Conservation (phyloP, 2,888 invertebrate species). For the Hedya salicella region DNA sequence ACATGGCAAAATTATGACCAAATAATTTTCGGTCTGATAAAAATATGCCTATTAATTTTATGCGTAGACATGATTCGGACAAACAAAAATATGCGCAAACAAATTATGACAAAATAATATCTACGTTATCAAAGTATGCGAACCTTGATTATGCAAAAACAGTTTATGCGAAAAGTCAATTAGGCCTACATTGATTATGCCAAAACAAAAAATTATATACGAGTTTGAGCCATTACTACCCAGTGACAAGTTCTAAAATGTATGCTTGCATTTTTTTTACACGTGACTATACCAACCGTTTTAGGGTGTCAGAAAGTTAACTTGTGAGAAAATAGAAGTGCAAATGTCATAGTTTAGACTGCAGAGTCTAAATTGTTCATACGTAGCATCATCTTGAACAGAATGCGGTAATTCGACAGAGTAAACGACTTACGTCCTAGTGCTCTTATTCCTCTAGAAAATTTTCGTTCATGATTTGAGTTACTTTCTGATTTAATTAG, state of each 20-base stretch:
- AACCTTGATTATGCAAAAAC: no score
- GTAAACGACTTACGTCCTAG: background rate
- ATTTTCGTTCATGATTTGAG: background rate
- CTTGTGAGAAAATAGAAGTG: constrained; percentile 7
- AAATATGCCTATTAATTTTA: no score
- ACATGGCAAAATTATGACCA: no score
- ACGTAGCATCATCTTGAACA: background rate
- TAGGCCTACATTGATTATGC: no score
- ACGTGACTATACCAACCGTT: background rate
- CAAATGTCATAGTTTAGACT: constrained; percentile 10
- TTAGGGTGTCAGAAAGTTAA: background rate
- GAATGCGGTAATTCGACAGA: background rate
- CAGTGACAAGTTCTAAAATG: background rate
- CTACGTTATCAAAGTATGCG: no score
- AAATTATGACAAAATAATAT: no score
- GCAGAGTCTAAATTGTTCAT: constrained; percentile 7
- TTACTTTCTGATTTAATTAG: constrained; percentile 16
- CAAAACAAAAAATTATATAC: no score
- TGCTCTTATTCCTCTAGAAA: constrained; percentile 2
- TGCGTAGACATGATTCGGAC: no score
- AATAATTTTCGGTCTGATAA: no score
- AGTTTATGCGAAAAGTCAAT: no score
- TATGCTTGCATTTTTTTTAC: background rate
- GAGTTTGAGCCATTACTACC: no score
- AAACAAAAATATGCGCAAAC: no score